Conservation (phyloP, 1,140 invertebrate genomes). For the Sinonovacula constricta region DNA sequence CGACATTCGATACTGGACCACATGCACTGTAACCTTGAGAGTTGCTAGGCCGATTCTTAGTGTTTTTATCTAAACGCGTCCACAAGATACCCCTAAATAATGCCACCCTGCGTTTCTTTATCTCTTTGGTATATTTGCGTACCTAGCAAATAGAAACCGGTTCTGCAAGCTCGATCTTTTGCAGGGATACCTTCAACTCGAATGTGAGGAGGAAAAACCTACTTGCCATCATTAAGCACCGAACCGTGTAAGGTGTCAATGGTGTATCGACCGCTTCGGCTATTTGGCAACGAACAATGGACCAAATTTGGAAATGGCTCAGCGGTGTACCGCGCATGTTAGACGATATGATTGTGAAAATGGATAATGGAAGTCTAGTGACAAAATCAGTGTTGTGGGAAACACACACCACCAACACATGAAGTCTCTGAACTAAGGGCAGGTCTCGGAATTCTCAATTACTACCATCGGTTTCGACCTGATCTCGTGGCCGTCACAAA, state of each 20-base stretch:
- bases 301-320: conserved; percentile 66
- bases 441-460: conserved; percentile 1
- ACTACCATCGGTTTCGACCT: not conserved
- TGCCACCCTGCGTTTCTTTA: no score
- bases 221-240: no score
- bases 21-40: no score
- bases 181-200: no score
- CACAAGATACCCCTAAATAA: no score
- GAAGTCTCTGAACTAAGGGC: not conserved
- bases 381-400: not conserved
- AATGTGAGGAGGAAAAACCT: no score
- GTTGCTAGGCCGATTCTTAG: no score
- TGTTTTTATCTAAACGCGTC: no score
- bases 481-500: not conserved
- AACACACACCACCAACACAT: not conserved
- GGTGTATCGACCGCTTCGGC: conserved; percentile 75
- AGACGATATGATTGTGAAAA: conserved; percentile 52
- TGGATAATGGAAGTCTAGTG: conserved; percentile 4
- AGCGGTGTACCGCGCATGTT: conserved; percentile 49
- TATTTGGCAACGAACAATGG: conserved; percentile 80
- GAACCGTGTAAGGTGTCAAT: conserved; percentile 29
- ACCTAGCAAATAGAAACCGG: no score
- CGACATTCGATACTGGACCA: no score
- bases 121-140: no score
- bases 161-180: no score